Conservation (phyloP, 2,113 vertebrate species). For the Pan troglodytes region NHGRI_mPanTro3-v2.1_pri NC_072402.2:106037501-106038000, state of each 20-base stretch:
- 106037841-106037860: neutral
- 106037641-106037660: conserved; percentile 1
- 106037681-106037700: conserved; percentile 21
- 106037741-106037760: neutral
- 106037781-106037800: neutral
- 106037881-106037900: neutral
- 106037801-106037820: neutral
- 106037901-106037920: neutral
- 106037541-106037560: conserved; percentile 31
- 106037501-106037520: conserved; percentile 1
- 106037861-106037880: neutral
- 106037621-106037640: neutral
- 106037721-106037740: neutral
- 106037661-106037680: neutral
- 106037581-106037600: neutral
- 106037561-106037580: neutral
- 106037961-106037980: conserved; percentile 59
- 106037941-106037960: conserved; percentile 61
- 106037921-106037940: neutral
- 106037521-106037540: neutral
- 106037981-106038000: conserved; percentile 57
- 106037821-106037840: neutral
- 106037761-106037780: neutral
- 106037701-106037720: conserved; percentile 5
- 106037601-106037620: neutral